phyloP scores from a whole-genome alignment of 2,888 invertebrate genomes.

The Himalopsyche tibetana region DNA sequence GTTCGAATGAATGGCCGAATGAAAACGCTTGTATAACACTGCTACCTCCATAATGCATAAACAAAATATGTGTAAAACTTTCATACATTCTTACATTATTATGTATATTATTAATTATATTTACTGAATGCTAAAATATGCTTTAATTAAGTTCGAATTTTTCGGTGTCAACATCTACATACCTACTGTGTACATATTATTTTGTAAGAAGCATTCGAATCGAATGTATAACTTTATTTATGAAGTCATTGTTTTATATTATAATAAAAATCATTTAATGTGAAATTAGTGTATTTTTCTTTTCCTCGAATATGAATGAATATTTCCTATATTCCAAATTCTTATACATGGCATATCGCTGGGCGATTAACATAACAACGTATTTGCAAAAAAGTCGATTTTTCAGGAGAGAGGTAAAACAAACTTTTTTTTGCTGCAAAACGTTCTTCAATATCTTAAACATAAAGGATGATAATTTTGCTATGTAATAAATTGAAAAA shows the following conservation, averaged over 20 bases:
- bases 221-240: constrained; percentile 53
- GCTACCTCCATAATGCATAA: constrained; percentile 17
- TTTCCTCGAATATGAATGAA: no score
- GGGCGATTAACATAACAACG: no score
- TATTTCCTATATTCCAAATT: background rate
- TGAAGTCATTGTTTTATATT: constrained; percentile 60
- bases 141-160: constrained; percentile 24
- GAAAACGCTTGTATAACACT: constrained; percentile 13
- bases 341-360: no score
- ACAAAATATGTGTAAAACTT: constrained; percentile 27
- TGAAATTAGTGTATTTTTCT: background rate
- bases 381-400: no score
- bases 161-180: background rate
- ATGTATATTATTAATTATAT: constrained; percentile 31
- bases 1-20: background rate
- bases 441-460: no score
- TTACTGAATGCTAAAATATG: background rate
- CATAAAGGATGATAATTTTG: no score
- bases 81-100: constrained; percentile 13
- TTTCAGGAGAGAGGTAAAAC: no score
- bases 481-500: no score
- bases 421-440: no score
- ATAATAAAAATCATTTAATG: constrained; percentile 45
- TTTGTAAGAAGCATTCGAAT: constrained; percentile 49
- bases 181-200: constrained; percentile 54